Evolutionary conservation across 2,888 invertebrate genomes (phyloP), one percentile per base, ranked within the genome.

Genomic region (Stenurella melanura): DNA sequence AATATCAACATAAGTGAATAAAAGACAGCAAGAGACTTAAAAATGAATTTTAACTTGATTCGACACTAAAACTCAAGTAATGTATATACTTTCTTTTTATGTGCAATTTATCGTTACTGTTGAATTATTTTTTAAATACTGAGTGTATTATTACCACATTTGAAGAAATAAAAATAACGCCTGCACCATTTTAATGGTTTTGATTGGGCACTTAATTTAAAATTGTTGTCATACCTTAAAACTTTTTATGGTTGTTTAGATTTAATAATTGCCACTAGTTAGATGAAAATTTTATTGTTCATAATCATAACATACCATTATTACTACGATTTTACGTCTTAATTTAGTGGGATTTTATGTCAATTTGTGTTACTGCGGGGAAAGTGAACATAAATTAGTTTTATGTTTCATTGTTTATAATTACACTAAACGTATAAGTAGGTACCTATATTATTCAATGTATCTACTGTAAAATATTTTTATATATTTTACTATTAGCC

Each of bases 281-380:
- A 72, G 72, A 72, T 66, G 75, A 75, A 75, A 72, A 75, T 66
- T 72, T 75, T 75, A 75, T 75, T 75, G 75, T 72, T 72, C 75
- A 75, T 75, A 75, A 66, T 72, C 75, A 72, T 75, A 75, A 66
- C 60, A 72, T 66, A 67, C 64, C 64, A 75, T 75, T 57, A 75
- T 61, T 75, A 72, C 50, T 72, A 70, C 75, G 69, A 75, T 72
- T 75, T 75, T 58, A 75, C 66, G 75, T 72, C 75, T 75, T 72
- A 75, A 72, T 75, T 69, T 69, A 69, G 57, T 69, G 56, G 12
- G 64, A 72, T 58, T 61, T 66, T 58, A 75, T 66, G 75, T 75
- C 72, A 72, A 72, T 75, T 75, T 72, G 67, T 63, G 54, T 72
- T 67, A 50, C 42, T 54, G 17, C 30, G 26, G 50, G 26, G 21